Evolutionary conservation across 2,797 vertebrate species (phyloP).

Genomic region (Odontamblyopus lacepedii): DNA sequence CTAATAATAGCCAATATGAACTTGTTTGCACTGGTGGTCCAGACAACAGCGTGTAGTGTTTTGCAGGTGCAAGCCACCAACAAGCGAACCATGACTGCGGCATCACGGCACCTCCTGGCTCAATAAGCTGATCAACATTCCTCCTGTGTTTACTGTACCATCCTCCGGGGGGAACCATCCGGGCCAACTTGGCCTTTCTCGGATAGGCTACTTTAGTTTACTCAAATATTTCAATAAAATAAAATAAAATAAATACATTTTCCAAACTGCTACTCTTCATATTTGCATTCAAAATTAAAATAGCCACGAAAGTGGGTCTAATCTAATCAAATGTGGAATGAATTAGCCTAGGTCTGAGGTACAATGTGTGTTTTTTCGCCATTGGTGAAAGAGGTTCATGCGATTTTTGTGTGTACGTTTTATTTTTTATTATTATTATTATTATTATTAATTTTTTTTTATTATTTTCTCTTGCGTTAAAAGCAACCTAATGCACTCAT

Average conservation of each 20-base stretch:
- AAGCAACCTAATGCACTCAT: background rate
- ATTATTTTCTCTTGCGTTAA: too few species aligned
- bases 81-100: constrained; percentile 21
- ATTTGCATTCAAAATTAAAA: background rate
- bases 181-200: constrained; percentile 1
- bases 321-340: background rate
- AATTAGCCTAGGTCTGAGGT: background rate
- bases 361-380: background rate
- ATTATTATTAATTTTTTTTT: too few species aligned
- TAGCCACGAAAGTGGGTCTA: background rate
- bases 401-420: too few species aligned
- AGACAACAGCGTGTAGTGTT: constrained; percentile 34
- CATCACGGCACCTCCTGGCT: constrained; percentile 47
- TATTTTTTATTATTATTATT: too few species aligned
- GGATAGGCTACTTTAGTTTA: constrained; percentile 4
- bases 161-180: constrained; percentile 54
- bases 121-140: constrained; percentile 78
- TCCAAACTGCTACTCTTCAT: background rate
- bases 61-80: constrained; percentile 52
- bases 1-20: background rate
- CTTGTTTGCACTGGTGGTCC: constrained; percentile 5
- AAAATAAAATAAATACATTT: constrained; percentile 15
- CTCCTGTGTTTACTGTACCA: constrained; percentile 65
- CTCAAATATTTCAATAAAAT: constrained; percentile 8
- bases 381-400: background rate